Conservation (phyloP, 2,888 invertebrate species). For the Tineola bisselliella region DNA sequence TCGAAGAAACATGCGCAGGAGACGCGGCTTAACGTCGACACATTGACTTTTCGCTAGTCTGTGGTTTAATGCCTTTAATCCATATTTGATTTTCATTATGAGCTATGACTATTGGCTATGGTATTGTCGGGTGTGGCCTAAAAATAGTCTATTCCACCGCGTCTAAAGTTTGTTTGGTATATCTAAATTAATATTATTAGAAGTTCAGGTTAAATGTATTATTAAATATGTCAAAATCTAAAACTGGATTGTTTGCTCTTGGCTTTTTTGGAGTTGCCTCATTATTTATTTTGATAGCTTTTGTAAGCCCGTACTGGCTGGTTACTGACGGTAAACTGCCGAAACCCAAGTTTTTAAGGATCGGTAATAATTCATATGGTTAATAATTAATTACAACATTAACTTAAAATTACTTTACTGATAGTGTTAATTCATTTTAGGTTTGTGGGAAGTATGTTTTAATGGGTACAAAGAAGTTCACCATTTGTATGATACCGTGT, state of each 20-base stretch:
- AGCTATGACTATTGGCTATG: no score
- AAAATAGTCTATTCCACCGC: no score
- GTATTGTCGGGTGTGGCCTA: no score
- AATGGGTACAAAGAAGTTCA: constrained; percentile 86
- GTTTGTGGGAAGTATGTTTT: constrained; percentile 96
- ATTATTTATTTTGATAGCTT: constrained; percentile 79
- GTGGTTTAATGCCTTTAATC: no score
- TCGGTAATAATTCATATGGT: constrained; percentile 63
- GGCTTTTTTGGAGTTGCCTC: constrained; percentile 73
- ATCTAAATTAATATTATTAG: no score
- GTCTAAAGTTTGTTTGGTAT: no score
- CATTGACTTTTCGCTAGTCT: no score
- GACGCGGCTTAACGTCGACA: no score
- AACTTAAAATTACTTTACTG: background rate
- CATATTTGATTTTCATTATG: no score
- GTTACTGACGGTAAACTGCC: constrained; percentile 81
- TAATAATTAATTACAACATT: no score
- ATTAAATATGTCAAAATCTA: constrained; percentile 68
- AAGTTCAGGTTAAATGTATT: no score
- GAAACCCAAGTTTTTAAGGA: constrained; percentile 81
- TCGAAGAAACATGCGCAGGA: no score
- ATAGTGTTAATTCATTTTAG: constrained; percentile 47
- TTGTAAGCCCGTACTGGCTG: constrained; percentile 89
- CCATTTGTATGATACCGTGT: constrained; percentile 84
- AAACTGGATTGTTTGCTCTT: constrained; percentile 72